A percentile compares a stretch with the other conserved stretches of the same genome.
Evolutionary conservation across 1,140 invertebrate species (phyloP).

Genomic region (Planococcus citri): DNA sequence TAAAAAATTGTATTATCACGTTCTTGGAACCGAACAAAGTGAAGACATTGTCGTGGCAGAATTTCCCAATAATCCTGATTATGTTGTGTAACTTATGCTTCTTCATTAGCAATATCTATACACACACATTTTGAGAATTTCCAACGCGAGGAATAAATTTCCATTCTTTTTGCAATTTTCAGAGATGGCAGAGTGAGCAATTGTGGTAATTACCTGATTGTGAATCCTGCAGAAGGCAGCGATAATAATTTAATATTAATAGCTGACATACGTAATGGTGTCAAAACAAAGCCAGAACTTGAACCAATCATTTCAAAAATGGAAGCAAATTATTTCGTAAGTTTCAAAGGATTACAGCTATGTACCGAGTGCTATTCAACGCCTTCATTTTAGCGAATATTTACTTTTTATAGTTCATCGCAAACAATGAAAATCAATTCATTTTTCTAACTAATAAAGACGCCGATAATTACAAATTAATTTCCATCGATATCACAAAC

Average conservation of each 20-base stretch:
- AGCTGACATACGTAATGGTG: no score
- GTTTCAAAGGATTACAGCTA: constrained; percentile 26
- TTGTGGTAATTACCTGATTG: constrained; percentile 74
- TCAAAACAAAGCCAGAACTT: constrained; percentile 48
- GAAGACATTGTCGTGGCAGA: constrained; percentile 82
- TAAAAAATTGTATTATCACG: constrained; percentile 92
- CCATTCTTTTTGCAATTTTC: constrained; percentile 29
- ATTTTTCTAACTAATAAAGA: constrained; percentile 89
- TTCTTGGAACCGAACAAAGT: constrained; percentile 68
- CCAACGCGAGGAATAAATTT: neutral
- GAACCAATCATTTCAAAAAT: constrained; percentile 73
- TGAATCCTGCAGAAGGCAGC: constrained; percentile 66
- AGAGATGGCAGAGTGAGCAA: constrained; percentile 71
- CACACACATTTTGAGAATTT: no score
- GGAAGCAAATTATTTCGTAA: constrained; percentile 87
- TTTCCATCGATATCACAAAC: constrained; percentile 38
- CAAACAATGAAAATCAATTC: constrained; percentile 69
- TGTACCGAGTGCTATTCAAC: neutral
- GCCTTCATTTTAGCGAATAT: constrained; percentile 18
- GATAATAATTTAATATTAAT: constrained; percentile 80
- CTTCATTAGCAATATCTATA: neutral
- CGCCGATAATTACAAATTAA: constrained; percentile 81
- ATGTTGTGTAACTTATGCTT: constrained; percentile 65
- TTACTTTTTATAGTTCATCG: constrained; percentile 62
- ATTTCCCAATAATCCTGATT: constrained; percentile 82